phyloP scores from a whole-genome alignment of 1,140 invertebrate species.

The Drosophila bocki region DNA sequence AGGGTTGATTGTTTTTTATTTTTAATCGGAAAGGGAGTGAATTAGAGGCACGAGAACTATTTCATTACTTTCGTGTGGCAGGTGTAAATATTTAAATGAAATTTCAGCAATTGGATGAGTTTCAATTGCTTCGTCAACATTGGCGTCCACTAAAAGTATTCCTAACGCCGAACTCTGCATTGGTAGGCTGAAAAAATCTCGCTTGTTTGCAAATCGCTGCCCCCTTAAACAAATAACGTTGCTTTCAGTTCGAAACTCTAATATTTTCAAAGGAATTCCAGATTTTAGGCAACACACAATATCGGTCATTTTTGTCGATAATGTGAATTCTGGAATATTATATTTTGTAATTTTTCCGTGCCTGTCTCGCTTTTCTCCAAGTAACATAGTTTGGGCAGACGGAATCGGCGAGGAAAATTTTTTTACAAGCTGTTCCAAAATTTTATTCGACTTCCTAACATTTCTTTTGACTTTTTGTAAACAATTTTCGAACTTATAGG shows the following conservation, averaged over 20 bases:
- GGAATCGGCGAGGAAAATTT: background rate
- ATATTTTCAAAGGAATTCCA: background rate
- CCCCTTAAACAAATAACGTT: background rate
- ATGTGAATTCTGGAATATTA: background rate
- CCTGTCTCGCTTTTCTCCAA: background rate
- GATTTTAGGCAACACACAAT: background rate
- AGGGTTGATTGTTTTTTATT: background rate
- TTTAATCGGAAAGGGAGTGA: background rate
- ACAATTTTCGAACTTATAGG: conserved; percentile 2
- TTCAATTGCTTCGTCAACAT: background rate
- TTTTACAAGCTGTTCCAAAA: background rate
- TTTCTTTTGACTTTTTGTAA: background rate
- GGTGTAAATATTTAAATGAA: background rate
- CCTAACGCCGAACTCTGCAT: background rate
- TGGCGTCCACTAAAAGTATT: background rate
- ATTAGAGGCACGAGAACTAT: background rate
- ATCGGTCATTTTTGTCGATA: background rate
- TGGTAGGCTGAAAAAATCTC: background rate
- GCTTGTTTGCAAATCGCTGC: background rate
- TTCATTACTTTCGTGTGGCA: background rate
- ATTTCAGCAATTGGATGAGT: background rate
- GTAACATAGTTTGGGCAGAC: no score
- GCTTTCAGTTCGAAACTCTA: background rate
- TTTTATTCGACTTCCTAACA: background rate
- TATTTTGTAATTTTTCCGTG: background rate